These are phyloP conservation scores for Drosophila crucigera DNA, from an alignment of 2,888 invertebrate species.

Conservation along the genomic window DNA sequence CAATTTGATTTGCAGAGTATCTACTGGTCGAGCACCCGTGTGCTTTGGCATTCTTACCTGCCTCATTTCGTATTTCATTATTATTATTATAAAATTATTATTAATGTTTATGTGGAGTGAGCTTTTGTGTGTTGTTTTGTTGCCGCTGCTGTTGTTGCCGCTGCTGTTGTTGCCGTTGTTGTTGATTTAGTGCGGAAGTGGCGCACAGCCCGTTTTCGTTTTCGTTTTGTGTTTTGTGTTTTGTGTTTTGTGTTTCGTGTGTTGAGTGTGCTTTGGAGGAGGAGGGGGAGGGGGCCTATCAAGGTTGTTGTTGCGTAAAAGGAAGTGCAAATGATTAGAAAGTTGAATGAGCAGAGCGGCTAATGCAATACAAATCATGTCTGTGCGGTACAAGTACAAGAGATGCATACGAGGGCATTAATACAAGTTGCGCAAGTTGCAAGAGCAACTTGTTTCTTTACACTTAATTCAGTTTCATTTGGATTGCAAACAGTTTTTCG, in stretches of 20 bases:
- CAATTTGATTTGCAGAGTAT: constrained; percentile 11
- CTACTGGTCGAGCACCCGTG: neutral
- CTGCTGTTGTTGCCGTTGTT: neutral
- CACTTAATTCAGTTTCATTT: neutral
- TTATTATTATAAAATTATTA: constrained; percentile 45
- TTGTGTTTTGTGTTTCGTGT: constrained; percentile 37
- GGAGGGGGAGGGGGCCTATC: constrained; percentile 46
- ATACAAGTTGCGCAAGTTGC: constrained; percentile 18
- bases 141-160: neutral
- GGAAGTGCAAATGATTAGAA: constrained; percentile 79
- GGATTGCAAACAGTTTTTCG: neutral
- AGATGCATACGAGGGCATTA: constrained; percentile 52
- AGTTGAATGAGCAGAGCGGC: constrained; percentile 60
- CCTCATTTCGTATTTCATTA: constrained; percentile 25
- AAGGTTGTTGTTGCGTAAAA: constrained; percentile 80
- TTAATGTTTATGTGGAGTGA: constrained; percentile 20
- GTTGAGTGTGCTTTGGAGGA: neutral
- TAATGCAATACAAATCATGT: constrained; percentile 24
- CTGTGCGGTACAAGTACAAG: constrained; percentile 16
- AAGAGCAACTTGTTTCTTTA: neutral
- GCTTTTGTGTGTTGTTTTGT: constrained; percentile 9
- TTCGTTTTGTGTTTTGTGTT: constrained; percentile 57
- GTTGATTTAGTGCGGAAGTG: constrained; percentile 50
- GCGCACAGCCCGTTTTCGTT: constrained; percentile 53
- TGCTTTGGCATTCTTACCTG: constrained; percentile 12